Conservation (phyloP, 2,113 vertebrate species). For the Dasyornis broadbenti region DNA sequence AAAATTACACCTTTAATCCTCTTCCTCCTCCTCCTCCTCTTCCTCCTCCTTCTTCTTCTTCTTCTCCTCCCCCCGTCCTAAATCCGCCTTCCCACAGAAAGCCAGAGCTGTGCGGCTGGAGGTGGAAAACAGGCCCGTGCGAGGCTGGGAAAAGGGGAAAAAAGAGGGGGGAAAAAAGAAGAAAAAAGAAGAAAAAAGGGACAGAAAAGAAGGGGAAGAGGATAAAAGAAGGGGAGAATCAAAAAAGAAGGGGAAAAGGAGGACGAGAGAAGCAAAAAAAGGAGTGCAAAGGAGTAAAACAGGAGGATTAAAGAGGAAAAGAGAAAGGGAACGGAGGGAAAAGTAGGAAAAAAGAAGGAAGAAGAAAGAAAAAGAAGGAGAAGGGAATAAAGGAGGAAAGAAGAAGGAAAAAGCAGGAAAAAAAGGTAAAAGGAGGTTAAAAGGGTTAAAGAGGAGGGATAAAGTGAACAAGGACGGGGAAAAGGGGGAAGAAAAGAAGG, state of each 20-base stretch:
- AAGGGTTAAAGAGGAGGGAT: neutral
- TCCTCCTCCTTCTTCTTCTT: neutral
- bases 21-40: neutral
- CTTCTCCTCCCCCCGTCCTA: neutral
- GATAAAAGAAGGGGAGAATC: neutral
- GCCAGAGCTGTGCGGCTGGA: neutral
- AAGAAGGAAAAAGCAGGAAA: neutral
- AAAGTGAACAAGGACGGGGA: neutral
- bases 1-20: neutral
- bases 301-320: neutral
- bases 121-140: neutral
- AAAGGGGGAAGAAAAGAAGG: no score
- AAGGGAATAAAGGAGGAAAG: neutral
- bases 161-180: neutral
- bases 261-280: neutral
- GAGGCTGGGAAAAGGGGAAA: no score
- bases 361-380: no score
- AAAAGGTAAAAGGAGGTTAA: neutral
- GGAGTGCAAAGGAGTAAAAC: neutral
- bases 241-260: neutral
- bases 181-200: neutral
- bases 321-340: neutral
- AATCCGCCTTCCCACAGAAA: neutral
- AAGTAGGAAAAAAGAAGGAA: neutral
- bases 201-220: neutral